A percentile compares a stretch with the other conserved stretches of the same genome.
phyloP scores from a whole-genome alignment of 2,113 vertebrate genomes.

The Dicentrarchus labrax region DNA sequence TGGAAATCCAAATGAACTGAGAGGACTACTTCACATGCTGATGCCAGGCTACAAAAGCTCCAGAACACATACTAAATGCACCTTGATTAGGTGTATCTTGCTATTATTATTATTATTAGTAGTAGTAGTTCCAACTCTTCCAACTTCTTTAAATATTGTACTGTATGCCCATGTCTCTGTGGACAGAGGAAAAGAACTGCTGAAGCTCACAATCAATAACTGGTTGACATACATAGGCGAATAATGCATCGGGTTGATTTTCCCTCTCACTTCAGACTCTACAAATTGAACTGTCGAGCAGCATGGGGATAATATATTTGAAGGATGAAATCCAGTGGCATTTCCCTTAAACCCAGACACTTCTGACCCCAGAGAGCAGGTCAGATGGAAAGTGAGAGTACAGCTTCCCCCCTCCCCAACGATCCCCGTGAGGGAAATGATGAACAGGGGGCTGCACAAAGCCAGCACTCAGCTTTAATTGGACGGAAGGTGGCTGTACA shows the following conservation, averaged over 20 bases:
- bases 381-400: conserved; percentile 48
- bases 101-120: background rate
- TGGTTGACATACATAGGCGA: background rate
- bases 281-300: conserved; percentile 47
- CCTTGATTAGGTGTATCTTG: background rate
- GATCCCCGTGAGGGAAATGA: conserved; percentile 54
- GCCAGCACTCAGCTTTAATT: conserved; percentile 80
- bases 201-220: conserved; percentile 9
- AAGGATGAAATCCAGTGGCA: conserved; percentile 35
- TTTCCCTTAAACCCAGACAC: conserved; percentile 44
- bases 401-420: background rate
- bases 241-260: conserved; percentile 5
- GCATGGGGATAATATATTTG: conserved; percentile 25
- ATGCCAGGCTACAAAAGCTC: too few species aligned
- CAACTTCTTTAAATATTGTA: background rate
- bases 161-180: background rate
- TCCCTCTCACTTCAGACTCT: conserved; percentile 15
- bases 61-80: too few species aligned
- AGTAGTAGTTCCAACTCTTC: background rate
- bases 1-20: too few species aligned
- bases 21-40: too few species aligned
- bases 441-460: conserved; percentile 70
- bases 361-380: conserved; percentile 33
- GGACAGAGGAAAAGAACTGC: background rate
- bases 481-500: conserved; percentile 74